These are phyloP conservation scores for Diglossa brunneiventris DNA, from an alignment of 2,113 vertebrate species.

Conservation along the genomic window DNA sequence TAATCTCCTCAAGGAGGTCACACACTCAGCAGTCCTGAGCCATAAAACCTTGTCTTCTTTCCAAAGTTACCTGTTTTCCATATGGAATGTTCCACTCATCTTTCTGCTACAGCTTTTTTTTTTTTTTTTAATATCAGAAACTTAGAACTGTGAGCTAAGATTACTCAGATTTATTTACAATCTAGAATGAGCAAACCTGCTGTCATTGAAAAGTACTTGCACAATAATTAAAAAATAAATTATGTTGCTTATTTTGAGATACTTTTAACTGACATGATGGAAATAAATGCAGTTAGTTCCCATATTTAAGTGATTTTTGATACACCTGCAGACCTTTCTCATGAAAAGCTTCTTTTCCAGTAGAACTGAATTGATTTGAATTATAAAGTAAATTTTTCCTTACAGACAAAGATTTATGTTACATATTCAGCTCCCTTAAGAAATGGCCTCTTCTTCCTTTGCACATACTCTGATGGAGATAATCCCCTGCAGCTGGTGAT, in stretches of 20 bases:
- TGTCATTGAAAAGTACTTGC: not conserved
- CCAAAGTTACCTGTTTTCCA: not conserved
- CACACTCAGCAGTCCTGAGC: not conserved
- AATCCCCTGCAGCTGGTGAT: constrained; percentile 45
- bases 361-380: not conserved
- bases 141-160: not conserved
- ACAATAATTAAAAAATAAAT: not conserved
- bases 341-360: not conserved
- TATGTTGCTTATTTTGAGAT: not conserved
- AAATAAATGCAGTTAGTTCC: not conserved
- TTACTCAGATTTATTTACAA: not conserved
- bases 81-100: not conserved
- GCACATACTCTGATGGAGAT: not conserved
- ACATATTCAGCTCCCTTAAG: not conserved
- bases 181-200: not conserved
- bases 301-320: not conserved
- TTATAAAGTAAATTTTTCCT: not conserved
- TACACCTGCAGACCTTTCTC: not conserved
- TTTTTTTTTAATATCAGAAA: not conserved
- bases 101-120: not conserved
- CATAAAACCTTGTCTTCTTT: not conserved
- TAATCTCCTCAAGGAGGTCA: not conserved
- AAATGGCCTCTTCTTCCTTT: not conserved
- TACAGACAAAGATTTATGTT: not conserved
- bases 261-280: not conserved